phyloP scores from a whole-genome alignment of 1,140 invertebrate species.

The Eufriesea mexicana region DNA sequence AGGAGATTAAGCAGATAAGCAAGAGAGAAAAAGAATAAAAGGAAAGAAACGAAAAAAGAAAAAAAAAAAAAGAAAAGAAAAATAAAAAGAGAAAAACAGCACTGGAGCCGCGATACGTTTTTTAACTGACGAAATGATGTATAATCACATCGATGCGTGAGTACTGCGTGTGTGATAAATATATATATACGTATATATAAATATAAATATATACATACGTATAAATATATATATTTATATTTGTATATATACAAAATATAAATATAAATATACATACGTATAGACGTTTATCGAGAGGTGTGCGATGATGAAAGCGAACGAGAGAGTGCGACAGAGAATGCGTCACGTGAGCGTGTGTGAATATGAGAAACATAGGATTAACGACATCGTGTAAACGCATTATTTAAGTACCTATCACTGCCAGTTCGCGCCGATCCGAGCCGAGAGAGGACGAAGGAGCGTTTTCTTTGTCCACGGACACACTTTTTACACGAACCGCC shows the following conservation, averaged over 20 bases:
- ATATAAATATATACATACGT: conserved; percentile 56
- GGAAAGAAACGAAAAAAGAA: neutral
- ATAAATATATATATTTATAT: conserved; percentile 69
- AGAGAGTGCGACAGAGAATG: neutral
- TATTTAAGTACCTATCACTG: conserved; percentile 62
- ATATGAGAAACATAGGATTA: conserved; percentile 47
- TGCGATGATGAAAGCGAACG: conserved; percentile 10
- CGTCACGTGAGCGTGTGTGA: neutral
- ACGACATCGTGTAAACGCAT: conserved; percentile 63
- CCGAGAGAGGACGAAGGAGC: conserved; percentile 33
- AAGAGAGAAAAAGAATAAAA: neutral
- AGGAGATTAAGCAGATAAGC: neutral
- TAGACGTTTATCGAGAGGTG: conserved; percentile 60
- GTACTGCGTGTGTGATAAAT: conserved; percentile 57
- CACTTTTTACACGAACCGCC: conserved; percentile 44
- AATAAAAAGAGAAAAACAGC: neutral
- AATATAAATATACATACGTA: conserved; percentile 67
- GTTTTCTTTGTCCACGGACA: conserved; percentile 11
- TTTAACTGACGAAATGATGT: conserved; percentile 56
- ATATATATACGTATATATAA: conserved; percentile 34
- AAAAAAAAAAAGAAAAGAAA: too few species aligned
- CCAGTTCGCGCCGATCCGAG: conserved; percentile 58
- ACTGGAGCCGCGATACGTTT: conserved; percentile 55
- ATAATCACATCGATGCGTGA: conserved; percentile 62
- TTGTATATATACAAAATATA: conserved; percentile 61